Evolutionary conservation across 1,140 invertebrate genomes (phyloP), one percentile per base, ranked within the genome.

Genomic region (Metaphire vulgaris): DNA sequence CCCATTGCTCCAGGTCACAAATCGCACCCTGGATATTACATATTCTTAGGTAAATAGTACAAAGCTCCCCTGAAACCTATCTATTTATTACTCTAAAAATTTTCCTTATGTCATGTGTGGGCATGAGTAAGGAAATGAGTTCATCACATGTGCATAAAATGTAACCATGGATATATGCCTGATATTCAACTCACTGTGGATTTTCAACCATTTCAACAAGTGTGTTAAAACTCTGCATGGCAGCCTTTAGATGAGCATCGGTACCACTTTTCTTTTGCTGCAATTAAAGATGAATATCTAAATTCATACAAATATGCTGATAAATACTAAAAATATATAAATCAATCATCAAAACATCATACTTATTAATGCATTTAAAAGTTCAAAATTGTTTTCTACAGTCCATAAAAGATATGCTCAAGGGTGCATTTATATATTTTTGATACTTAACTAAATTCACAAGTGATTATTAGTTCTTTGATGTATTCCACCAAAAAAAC

Each of bases 151-250:
- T n/a, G n/a, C n/a, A n/a, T n/a, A n/a, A n/a, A n/a, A n/a, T n/a
- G n/a, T n/a, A n/a, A n/a, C n/a, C n/a, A n/a, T n/a, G n/a, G n/a
- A n/a, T n/a, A n/a, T n/a, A n/a, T n/a, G n/a, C n/a, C n/a, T n/a
- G n/a, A n/a, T n/a, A n/a, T 33, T 26, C 21, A 74, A 69, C 75
- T 74, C 69, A 81, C 73, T 77, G 73, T 28, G 70, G 69, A 34
- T 72, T 88, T 85, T 93, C 91, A 82, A 74, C 70, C 74, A 78
- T 93, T 77, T 91, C 89, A 14, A 94, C 89, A 86, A 95, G 92
- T 74, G 89, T 89, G 77, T 90, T 89, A 82, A 93, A 94, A 74
- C 90, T 89, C 74, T 91, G 90, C 69, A 91, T 88, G 0, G 90
- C 88, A 69, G 87, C 87, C 66, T 80, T 78, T 26, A 83, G 90